phyloP scores from a whole-genome alignment of 1,140 invertebrate genomes.

The Drosophila tristis region DNA sequence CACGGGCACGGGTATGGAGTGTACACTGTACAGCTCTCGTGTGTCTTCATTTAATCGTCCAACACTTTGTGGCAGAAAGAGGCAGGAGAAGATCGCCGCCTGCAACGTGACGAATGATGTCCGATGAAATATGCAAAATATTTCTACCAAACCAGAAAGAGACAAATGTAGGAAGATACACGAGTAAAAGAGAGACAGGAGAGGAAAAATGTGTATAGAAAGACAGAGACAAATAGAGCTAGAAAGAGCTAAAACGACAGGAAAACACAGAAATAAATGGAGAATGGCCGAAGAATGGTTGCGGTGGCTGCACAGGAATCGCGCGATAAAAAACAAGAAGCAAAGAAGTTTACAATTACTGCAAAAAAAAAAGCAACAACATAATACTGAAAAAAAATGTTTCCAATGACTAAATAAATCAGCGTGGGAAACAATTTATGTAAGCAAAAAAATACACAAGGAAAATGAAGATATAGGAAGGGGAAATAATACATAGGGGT shows the following conservation, averaged over 20 bases:
- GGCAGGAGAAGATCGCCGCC: conserved; percentile 26
- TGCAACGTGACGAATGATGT: conserved; percentile 55
- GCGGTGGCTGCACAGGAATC: conserved; percentile 37
- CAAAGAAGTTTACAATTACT: conserved; percentile 48
- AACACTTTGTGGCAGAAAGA: conserved; percentile 23
- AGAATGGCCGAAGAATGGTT: conserved; percentile 22
- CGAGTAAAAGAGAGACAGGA: too few relatives aligned
- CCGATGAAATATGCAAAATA: conserved; percentile 53
- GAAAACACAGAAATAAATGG: neutral
- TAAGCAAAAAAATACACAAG: conserved; percentile 4
- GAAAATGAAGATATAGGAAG: conserved; percentile 3
- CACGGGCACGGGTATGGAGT: neutral
- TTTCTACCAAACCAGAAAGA: conserved; percentile 22
- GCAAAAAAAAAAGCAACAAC: neutral
- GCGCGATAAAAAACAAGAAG: conserved; percentile 4
- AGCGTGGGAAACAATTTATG: conserved; percentile 63
- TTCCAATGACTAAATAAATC: conserved; percentile 55
- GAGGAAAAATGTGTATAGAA: too few relatives aligned
- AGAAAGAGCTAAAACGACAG: too few relatives aligned
- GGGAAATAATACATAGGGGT: conserved; percentile 1
- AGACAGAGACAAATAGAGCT: too few relatives aligned
- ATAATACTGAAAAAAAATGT: conserved; percentile 14
- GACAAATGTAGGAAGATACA: conserved; percentile 9
- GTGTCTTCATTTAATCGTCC: conserved; percentile 37
- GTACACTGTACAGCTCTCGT: neutral